Evolutionary conservation across 23 tunicate species (phyloP).

Genomic region (Styela clava): DNA sequence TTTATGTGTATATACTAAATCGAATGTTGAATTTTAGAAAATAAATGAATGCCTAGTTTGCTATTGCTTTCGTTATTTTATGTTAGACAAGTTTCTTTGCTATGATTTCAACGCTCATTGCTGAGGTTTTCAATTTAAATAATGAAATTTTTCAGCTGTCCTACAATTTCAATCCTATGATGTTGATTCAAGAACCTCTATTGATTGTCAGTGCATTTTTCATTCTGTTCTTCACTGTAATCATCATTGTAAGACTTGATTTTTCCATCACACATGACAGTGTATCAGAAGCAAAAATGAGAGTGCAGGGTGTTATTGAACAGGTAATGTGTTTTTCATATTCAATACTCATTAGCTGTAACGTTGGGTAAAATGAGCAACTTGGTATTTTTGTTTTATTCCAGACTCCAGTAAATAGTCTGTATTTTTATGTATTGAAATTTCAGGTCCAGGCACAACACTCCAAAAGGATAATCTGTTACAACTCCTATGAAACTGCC

Average conservation of each 20-base stretch:
- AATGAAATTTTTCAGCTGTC: constrained; percentile 43
- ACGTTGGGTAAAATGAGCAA: background rate
- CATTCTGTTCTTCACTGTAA: constrained; percentile 90
- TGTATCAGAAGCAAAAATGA: constrained; percentile 67
- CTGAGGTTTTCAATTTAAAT: background rate
- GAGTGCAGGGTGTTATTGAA: constrained; percentile 81
- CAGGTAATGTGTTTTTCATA: constrained; percentile 43
- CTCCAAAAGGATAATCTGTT: constrained; percentile 39
- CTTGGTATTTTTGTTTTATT: background rate
- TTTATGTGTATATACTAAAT: too few species aligned
- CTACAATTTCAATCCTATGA: constrained; percentile 76
- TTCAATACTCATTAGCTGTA: too few species aligned
- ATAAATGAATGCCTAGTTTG: too few species aligned
- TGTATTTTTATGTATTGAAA: too few species aligned
- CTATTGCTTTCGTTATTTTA: background rate
- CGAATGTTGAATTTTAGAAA: too few species aligned
- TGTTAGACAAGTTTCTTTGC: background rate
- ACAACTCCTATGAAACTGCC: constrained; percentile 68
- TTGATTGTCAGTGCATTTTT: constrained; percentile 78
- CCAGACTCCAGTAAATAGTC: background rate
- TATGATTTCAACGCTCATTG: background rate
- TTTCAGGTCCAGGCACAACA: background rate
- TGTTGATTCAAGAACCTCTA: constrained; percentile 92
- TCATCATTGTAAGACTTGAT: constrained; percentile 86
- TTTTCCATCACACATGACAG: constrained; percentile 91